phyloP scores from a whole-genome alignment of 2,888 invertebrate genomes.

The Ichneumoninae sp. region DNA sequence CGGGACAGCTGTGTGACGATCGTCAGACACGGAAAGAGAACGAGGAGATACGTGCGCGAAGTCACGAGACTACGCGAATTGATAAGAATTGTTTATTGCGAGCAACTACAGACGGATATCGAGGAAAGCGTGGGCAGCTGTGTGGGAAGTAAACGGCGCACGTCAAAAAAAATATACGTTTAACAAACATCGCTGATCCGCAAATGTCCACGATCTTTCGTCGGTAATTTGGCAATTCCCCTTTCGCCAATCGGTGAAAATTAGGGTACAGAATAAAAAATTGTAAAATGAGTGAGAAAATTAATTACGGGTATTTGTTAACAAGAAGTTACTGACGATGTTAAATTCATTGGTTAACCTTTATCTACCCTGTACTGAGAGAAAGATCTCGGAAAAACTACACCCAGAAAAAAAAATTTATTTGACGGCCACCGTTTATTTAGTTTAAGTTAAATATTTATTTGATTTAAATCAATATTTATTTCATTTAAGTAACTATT shows the following conservation, averaged over 20 bases:
- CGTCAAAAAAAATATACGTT: neutral
- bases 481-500: too few species aligned
- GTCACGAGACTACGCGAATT: conserved; percentile 15
- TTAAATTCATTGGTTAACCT: neutral
- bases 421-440: too few species aligned
- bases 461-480: too few species aligned
- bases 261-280: neutral
- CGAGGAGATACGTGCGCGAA: neutral
- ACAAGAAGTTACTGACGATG: neutral
- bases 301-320: neutral
- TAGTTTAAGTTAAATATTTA: too few species aligned
- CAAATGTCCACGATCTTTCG: neutral
- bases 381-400: neutral
- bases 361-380: too few species aligned
- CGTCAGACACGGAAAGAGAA: neutral
- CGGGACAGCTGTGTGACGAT: conserved; percentile 11
- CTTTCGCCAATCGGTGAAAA: neutral
- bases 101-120: neutral
- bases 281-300: neutral
- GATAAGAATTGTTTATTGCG: conserved; percentile 5
- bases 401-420: too few species aligned
- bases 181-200: neutral
- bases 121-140: neutral
- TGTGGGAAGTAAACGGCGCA: neutral
- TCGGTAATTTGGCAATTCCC: neutral